Evolutionary conservation across 2,797 vertebrate species (phyloP), one percentile per base, ranked within the genome.

Genomic region (Sebastes cheni): DNA sequence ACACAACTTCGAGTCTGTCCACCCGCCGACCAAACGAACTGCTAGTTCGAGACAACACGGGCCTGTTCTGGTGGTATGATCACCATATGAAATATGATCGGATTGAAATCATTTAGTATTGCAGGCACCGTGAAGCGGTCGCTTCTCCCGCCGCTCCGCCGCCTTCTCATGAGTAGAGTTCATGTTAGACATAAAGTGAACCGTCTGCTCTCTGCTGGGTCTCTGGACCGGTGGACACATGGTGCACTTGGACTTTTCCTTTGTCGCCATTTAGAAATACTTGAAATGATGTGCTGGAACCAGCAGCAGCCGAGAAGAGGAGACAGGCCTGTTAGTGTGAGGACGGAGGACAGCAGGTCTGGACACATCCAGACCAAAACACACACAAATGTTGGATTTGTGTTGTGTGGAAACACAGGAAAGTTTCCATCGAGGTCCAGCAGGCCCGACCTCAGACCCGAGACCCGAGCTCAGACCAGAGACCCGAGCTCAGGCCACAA

Each of bases 221-320:
- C 29, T 8, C 67, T 69, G 54, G 23, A 2, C 4, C 7, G 20
- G 22, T 34, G 59, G 3, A 3, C 22, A 29, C 65, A 9, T 42
- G 64, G 12, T 64, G 58, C 58, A 86, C 77, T 68, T 82, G 72
- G 66, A 77, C 69, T 69, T 80, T 85, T 67, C 65, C 66, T 87
- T 91, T 83, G 73, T 86, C 46, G 8, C 1, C 25, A 0, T 80
- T 64, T 67, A 64, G 2, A 72, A 65, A 23, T 8, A 50, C 16
- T 18, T 50, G 42, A 50, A 50, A 50, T 50, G 3, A 50, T 50
- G 42, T 50, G 16, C 42, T 50, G 14, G 16, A 50, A 50, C 14
- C 36, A 39, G 13, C 36, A 39, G 36, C 36, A 39, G 36, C 12
- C 12, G 36, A 39, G 36, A 39, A 39, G 36, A 39, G 36, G 36